Evolutionary conservation across 2,888 invertebrate genomes (phyloP), one percentile per base, ranked within the genome.

Genomic region (Alitta virens): DNA sequence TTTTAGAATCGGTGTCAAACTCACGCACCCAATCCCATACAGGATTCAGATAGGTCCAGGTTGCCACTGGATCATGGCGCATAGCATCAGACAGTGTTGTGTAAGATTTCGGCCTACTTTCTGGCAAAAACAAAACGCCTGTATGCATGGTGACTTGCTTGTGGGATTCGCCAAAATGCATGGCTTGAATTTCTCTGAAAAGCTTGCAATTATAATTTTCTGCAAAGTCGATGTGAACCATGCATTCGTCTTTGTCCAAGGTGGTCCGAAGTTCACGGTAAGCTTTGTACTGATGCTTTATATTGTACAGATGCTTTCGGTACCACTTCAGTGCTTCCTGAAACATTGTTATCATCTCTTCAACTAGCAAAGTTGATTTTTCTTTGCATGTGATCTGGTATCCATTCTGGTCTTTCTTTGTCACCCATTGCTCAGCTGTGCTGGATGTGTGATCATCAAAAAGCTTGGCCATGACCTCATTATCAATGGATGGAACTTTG

Each of bases 141-240:
- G 78, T 79, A 63, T 81, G 80, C n/a, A 81, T 68, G 56, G 74
- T 75, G 2, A 78, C 68, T 65, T 78, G 77, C 25, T 50, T 57
- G 24, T 68, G 60, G 16, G 77, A 78, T 33, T 12, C 33, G 12
- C 33, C 33, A 67, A 78, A 77, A 74, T 79, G 79, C 61, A 74
- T 73, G 3, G 75, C 68, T 62, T 82, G 80, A 50, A 80, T 78
- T 66, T 81, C 80, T 58, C 71, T 50, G 3, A 56, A 64, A 68
- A 77, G 77, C 65, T 78, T 77, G 33, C 73, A 71, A 2, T 58
- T 63, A 69, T 73, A 81, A 60, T 82, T 82, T 71, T 81, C 79
- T 1, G 73, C 70, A 68, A 83, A 82, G 63, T 82, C 75, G 60
- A 74, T 68, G 59, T 76, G 75, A 24, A 72, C 66, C 0, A 76